A percentile compares a stretch with the other conserved stretches of the same genome.
Evolutionary conservation across 2,888 invertebrate genomes (phyloP).

Genomic region (Ophioninae sp.): DNA sequence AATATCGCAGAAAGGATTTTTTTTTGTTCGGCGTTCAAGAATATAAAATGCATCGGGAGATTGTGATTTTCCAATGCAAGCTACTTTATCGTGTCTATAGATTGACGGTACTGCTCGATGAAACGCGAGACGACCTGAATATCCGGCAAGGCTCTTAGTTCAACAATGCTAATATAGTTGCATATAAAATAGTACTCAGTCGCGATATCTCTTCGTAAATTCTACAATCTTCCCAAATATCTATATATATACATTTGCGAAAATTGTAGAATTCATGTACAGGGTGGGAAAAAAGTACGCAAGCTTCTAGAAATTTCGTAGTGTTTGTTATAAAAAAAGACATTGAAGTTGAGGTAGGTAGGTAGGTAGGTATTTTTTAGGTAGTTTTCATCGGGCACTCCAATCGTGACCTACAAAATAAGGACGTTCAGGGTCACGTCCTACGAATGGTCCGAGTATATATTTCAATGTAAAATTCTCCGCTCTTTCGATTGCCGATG

Average conservation of each 20-base stretch:
- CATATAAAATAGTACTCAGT: conserved; percentile 35
- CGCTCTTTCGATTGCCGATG: too few relatives aligned
- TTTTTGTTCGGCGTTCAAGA: conserved; percentile 35
- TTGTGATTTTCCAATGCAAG: conserved; percentile 40
- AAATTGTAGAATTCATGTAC: too few relatives aligned
- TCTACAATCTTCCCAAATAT: conserved; percentile 14
- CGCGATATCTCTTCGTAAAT: conserved; percentile 45
- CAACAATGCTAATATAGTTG: conserved; percentile 42
- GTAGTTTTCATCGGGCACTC: too few relatives aligned
- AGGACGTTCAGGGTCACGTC: too few relatives aligned
- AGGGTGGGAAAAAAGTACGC: too few relatives aligned
- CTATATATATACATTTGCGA: not conserved
- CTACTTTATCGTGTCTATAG: conserved; percentile 40
- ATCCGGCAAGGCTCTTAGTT: conserved; percentile 38
- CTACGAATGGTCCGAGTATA: too few relatives aligned
- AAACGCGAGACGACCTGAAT: conserved; percentile 48
- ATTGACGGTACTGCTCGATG: conserved; percentile 16
- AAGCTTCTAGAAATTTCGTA: too few relatives aligned
- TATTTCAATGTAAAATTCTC: too few relatives aligned
- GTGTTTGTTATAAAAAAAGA: too few relatives aligned
- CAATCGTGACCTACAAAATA: too few relatives aligned
- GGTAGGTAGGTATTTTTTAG: too few relatives aligned
- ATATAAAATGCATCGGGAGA: conserved; percentile 27
- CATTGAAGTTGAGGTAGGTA: too few relatives aligned
- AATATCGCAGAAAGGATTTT: conserved; percentile 38